Evolutionary conservation across 2,888 invertebrate genomes (phyloP).

Genomic region (Papilio demoleus): DNA sequence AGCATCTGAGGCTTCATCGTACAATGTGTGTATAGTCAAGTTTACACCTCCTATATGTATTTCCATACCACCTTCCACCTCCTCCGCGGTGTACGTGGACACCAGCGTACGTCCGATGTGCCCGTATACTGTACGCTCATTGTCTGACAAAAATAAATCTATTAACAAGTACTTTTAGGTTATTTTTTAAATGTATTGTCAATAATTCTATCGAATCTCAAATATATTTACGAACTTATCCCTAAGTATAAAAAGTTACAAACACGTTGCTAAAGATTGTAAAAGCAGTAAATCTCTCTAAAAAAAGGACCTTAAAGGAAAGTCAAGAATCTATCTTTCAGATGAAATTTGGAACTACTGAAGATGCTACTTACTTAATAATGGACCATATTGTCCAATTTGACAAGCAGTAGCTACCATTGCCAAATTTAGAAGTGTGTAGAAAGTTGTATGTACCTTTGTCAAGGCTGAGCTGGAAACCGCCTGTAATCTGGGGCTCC

Average conservation of each 20-base stretch:
- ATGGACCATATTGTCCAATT: too few relatives aligned
- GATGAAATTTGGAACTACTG: too few relatives aligned
- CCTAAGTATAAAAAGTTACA: too few relatives aligned
- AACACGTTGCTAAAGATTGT: too few relatives aligned
- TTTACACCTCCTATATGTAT: slow-evolving; percentile 61
- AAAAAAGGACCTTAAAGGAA: too few relatives aligned
- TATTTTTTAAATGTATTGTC: neutral
- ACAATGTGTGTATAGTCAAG: slow-evolving; percentile 62
- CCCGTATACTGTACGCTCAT: slow-evolving; percentile 50
- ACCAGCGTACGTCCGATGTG: slow-evolving; percentile 70
- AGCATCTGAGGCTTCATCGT: slow-evolving; percentile 56
- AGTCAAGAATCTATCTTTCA: too few relatives aligned
- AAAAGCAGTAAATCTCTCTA: too few relatives aligned
- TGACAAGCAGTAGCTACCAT: too few relatives aligned
- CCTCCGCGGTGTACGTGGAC: slow-evolving; percentile 57
- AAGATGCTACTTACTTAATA: too few relatives aligned
- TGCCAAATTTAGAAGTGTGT: too few relatives aligned
- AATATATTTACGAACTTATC: too few relatives aligned
- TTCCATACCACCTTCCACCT: slow-evolving; percentile 63
- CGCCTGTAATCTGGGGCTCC: slow-evolving; percentile 71
- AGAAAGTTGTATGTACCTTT: slow-evolving; percentile 58
- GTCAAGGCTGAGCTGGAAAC: slow-evolving; percentile 61
- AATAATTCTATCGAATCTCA: too few relatives aligned
- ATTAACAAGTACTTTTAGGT: neutral
- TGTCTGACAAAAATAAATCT: slow-evolving; percentile 40